Percentiles rank a stretch among this genome's conserved stretches.
phyloP scores from a whole-genome alignment of 2,113 vertebrate species.

The Myodes glareolus region DNA sequence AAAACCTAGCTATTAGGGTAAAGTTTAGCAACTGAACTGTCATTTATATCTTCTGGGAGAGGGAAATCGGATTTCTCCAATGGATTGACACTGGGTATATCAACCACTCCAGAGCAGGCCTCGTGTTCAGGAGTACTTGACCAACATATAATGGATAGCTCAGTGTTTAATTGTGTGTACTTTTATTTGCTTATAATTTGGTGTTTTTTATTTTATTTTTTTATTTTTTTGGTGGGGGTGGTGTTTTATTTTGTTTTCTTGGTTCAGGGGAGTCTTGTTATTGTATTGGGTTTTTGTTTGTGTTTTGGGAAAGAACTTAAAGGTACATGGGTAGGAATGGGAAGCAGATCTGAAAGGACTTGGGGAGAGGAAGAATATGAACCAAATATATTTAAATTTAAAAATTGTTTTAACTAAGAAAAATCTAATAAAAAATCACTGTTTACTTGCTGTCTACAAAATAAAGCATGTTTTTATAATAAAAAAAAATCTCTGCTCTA shows the following conservation, averaged over 20 bases:
- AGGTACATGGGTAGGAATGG: background rate
- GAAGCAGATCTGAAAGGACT: background rate
- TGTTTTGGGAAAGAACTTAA: background rate
- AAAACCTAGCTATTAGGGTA: background rate
- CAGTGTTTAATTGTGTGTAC: background rate
- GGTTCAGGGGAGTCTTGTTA: background rate
- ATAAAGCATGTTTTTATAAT: background rate
- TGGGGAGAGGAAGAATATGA: background rate
- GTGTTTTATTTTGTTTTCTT: background rate
- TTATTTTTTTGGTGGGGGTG: background rate
- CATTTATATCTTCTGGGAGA: background rate
- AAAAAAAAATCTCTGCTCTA: background rate
- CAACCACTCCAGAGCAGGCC: background rate
- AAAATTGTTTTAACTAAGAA: background rate
- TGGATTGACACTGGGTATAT: background rate
- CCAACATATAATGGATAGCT: background rate
- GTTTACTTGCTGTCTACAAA: background rate
- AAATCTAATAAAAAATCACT: background rate
- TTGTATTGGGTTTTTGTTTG: background rate
- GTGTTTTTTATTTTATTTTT: background rate
- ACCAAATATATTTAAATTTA: background rate
- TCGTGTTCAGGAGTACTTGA: background rate
- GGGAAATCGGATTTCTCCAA: background rate
- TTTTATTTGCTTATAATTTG: background rate
- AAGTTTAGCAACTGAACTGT: background rate